These are phyloP conservation scores for Ciconia boyciana DNA, from an alignment of 2,113 vertebrate species.

Conservation along the genomic window DNA sequence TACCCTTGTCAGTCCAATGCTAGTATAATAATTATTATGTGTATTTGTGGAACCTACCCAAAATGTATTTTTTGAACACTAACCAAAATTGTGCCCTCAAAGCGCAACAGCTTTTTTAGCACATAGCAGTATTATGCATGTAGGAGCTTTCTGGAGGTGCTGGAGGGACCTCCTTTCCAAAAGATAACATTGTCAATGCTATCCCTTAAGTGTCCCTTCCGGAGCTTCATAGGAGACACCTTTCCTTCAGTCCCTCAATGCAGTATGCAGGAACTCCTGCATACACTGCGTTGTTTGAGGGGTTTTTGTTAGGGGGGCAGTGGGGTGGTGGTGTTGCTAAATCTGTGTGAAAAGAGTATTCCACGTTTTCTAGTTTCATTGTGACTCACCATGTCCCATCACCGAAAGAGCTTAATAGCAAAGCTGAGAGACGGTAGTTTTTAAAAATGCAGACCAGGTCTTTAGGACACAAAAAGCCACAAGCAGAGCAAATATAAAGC, in stretches of 20 bases:
- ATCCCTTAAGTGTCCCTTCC: not conserved
- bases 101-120: not conserved
- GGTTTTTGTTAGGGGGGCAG: not conserved
- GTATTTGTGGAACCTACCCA: not conserved
- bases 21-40: not conserved
- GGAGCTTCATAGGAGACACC: not conserved
- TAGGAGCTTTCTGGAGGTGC: not conserved
- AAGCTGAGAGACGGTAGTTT: not conserved
- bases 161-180: not conserved
- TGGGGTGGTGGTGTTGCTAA: not conserved
- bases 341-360: not conserved
- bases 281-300: not conserved
- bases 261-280: not conserved
- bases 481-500: not conserved
- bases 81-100: not conserved
- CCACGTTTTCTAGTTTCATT: not conserved
- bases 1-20: not conserved
- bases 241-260: not conserved
- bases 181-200: not conserved
- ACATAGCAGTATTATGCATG: not conserved
- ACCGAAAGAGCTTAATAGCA: not conserved
- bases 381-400: not conserved
- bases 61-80: not conserved
- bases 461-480: not conserved
- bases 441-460: not conserved